Conservation (phyloP, 2,113 vertebrate species). For the Heloderma charlesbogerti region DNA sequence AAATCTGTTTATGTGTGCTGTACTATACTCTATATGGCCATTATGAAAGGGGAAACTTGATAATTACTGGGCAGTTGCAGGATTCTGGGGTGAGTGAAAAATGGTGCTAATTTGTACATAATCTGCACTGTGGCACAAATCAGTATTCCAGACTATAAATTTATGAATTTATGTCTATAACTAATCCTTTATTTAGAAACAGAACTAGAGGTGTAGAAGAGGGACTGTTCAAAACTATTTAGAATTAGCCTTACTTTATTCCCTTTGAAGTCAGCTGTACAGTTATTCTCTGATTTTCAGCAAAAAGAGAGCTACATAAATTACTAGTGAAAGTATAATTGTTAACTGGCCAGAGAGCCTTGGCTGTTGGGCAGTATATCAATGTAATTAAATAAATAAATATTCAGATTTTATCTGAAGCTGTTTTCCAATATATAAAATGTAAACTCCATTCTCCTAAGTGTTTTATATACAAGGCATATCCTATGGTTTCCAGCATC, state of each 20-base stretch:
- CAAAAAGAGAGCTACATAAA: neutral
- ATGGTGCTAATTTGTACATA: neutral
- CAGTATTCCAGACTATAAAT: neutral
- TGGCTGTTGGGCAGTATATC: too few relatives aligned
- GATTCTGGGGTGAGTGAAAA: neutral
- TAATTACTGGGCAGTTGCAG: neutral
- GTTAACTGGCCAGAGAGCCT: too few relatives aligned
- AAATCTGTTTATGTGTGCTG: constrained; percentile 18
- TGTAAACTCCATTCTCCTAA: neutral
- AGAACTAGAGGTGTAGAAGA: neutral
- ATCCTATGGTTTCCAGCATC: neutral
- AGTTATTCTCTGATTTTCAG: constrained; percentile 21
- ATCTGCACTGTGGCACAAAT: neutral
- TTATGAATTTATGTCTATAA: neutral
- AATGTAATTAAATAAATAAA: too few relatives aligned
- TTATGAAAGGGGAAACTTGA: neutral
- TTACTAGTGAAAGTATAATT: neutral
- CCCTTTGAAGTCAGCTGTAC: neutral
- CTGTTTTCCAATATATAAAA: neutral
- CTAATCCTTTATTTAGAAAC: neutral
- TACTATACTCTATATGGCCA: neutral
- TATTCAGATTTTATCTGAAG: neutral
- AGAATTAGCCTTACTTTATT: neutral
- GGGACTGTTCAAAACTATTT: constrained; percentile 13
- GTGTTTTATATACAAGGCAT: neutral